Base-by-base conservation (phyloP, 2,113 vertebrate genomes). In the Nycticryphes semicollaris region DNA sequence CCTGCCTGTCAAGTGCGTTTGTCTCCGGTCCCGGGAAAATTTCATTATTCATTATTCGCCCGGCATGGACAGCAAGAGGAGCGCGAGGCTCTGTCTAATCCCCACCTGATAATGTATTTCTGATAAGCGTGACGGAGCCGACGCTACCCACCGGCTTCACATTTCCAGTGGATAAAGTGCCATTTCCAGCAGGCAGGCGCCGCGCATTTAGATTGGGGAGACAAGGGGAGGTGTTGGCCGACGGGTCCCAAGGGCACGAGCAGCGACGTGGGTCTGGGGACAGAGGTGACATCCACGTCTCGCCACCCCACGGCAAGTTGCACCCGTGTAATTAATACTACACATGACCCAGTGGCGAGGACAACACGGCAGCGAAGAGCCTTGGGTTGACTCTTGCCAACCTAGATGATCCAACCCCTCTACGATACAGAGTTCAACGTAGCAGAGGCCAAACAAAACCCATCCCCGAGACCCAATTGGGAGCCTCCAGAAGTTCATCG, bases 61-160 rank as follows among this genome's bases (percentile, higher is more conserved):
- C 3, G 67, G 94, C 73, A 21, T 56, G 96, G 97, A 95, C 83
- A 93, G 95, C 86, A 53, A 85, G 75, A 59, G 87, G 48, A 91
- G 89, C 80, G 24, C 3, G 8, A 83, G 95, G 68, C 90, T 97
- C 96, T 90, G 95, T 97, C 97, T 98, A 98, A 98, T 98, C 97
- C 97, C 90, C 93, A 91, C 96, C 96, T 83, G 97, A 98, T 98
- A 97, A 98, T 97, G 98, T 96, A 95, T 97, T 98, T 98, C 97
- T 97, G 98, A 98, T 98, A 97, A 98, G 97, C 97, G 53, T 97
- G 98, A 98, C 94, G 19, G 97, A 96, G 93, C 96, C 14, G 18
- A 76, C 2, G 31, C 96, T 75, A 22, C 96, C 64, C 37, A 95
- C 97, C 78, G 21, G 86, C 89, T 86, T 94, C 97, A 85, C 96